Evolutionary conservation across 2,797 vertebrate genomes (phyloP), one percentile per base, ranked within the genome.

Genomic region (Malurus splendens): DNA sequence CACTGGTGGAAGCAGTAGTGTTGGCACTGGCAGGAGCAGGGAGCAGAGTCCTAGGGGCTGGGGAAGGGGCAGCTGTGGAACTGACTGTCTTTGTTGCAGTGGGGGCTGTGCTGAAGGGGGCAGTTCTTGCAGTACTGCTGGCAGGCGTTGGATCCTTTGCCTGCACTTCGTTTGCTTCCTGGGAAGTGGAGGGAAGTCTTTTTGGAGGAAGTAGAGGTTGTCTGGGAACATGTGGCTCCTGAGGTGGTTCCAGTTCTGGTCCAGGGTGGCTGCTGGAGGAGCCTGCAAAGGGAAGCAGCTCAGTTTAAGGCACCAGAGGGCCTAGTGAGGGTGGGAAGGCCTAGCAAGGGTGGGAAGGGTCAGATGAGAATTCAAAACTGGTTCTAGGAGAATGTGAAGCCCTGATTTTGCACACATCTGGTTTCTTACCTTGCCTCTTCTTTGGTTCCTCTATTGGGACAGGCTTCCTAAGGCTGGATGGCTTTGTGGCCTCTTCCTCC

Each of bases 191-290:
- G 90, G 98, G 96, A 24, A 98, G 96, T 97, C 98, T 99, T 90
- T 99, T 99, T 3, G 98, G 98, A 79, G 98, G 98, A 94, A 99
- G 96, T 41, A 99, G 73, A 14, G 98, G 97, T 65, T 98, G 98
- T 86, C 98, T 99, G 30, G 98, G 96, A 41, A 96, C 96, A 42
- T 96, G 93, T 1, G 96, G 97, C 82, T 99, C 98, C 89, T 97
- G 97, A 89, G 96, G 30, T 18, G 94, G 86, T 33, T 98, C 98
- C 12, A 93, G 80, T 92, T 98, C 98, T 0, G 98, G 96, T 68
- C 94, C 90, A 45, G 97, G 96, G 48, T 98, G 98, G 95, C 95
- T 97, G 90, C 96, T 97, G 74, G 97, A 97, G 7, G 98, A 97
- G 91, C 98, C 99, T 99, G 93, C 59, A 44, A 82, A 82, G 59